Evolutionary conservation across 2,888 invertebrate genomes (phyloP), one percentile per base, ranked within the genome.

Genomic region (Dastarcus helophoroides): DNA sequence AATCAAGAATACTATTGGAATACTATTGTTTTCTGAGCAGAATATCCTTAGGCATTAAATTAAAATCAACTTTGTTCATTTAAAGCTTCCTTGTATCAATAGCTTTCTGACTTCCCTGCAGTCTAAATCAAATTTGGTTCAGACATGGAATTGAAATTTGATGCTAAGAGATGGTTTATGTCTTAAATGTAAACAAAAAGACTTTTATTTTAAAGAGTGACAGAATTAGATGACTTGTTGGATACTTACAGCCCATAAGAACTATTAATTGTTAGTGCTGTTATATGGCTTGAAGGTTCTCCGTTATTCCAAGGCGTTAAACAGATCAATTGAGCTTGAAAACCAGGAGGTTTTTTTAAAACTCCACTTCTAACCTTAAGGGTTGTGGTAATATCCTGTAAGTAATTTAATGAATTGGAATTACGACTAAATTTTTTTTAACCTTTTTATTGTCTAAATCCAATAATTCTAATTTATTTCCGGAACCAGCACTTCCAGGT

Each of bases 291-390:
- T 48, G 93, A 79, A 51, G 83, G 75, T 64, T 79, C 76, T 25
- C 78, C 77, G 50, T 76, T 78, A 39, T 71, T 69, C 67, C 84
- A 84, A 29, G 79, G 81, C 51, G 95, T 88, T 54, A 95, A 68
- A 63, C 94, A 94, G 45, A 94, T 86, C 43, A 98, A 70, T 54
- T 91, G 84, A 27, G 93, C 88, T 70, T 97, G 95, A 73, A 93
- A 98, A 44, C 97, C 98, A n/a, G 94, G 72, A 22, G 83, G 76
- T 63, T 93, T 82, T 56, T 91, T 85, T 54, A 82, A 77, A 37
- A 72, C 65, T 19, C 89, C 89, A 29, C 71, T 61, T 52, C 79
- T 74, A 31, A 86, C 83, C 59, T 72, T 73, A 35, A 83, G 64
- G 37, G 47, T 11, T 6, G 6, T 9, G 6, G 9, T 23, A 6